Evolutionary conservation across 2,888 invertebrate genomes (phyloP).

Genomic region (Chymomyza amoena): DNA sequence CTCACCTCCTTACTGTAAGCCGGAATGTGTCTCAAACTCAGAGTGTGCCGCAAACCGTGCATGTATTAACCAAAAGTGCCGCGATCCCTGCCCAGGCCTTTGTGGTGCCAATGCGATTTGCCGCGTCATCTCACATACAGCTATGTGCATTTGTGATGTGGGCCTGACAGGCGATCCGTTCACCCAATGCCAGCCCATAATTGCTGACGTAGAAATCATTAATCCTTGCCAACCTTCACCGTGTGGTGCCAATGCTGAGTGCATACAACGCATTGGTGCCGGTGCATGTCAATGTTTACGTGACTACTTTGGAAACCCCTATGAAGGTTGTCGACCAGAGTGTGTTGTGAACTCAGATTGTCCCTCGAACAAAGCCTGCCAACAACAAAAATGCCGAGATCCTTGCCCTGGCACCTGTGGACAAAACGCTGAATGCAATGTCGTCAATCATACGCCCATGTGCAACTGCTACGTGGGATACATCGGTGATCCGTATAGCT

Average conservation of each 20-base stretch:
- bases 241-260: slow-evolving; percentile 86
- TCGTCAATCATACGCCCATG: slow-evolving; percentile 85
- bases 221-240: slow-evolving; percentile 85
- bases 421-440: slow-evolving; percentile 85
- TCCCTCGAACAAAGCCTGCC: slow-evolving; percentile 85
- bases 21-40: slow-evolving; percentile 86
- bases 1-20: slow-evolving; percentile 86
- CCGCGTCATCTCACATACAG: slow-evolving; percentile 85
- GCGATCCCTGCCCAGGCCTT: slow-evolving; percentile 85
- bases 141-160: slow-evolving; percentile 84
- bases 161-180: slow-evolving; percentile 87
- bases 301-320: slow-evolving; percentile 87
- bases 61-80: slow-evolving; percentile 87
- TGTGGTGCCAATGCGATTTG: slow-evolving; percentile 88
- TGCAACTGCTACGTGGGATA: slow-evolving; percentile 84
- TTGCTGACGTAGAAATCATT: slow-evolving; percentile 79
- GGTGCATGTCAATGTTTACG: slow-evolving; percentile 86
- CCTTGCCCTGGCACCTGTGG: slow-evolving; percentile 89
- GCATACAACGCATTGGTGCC: slow-evolving; percentile 84
- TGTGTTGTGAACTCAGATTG: slow-evolving; percentile 87
- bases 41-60: slow-evolving; percentile 86
- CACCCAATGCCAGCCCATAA: slow-evolving; percentile 81
- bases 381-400: slow-evolving; percentile 86
- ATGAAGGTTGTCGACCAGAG: slow-evolving; percentile 88
- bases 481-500: slow-evolving; percentile 82